These are phyloP conservation scores for Acleris literana DNA, from an alignment of 2,888 invertebrate genomes.

Conservation along the genomic window DNA sequence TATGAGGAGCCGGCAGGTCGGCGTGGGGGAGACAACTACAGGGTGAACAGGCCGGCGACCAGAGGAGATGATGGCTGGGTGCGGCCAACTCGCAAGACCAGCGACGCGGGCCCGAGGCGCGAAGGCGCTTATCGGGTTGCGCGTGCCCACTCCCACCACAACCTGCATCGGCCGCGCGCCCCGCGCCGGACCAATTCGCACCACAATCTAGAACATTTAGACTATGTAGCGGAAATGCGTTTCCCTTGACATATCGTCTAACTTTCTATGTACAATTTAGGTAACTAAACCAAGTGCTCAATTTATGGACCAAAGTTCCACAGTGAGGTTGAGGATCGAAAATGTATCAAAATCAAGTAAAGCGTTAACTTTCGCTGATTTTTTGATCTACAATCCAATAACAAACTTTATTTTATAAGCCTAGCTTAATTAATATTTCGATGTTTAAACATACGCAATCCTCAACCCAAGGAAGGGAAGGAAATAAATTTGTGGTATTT, in stretches of 20 bases:
- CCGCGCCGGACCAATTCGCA: constrained; percentile 85
- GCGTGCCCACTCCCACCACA: constrained; percentile 86
- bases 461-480: no score
- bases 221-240: constrained; percentile 85
- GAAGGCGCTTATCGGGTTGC: constrained; percentile 76
- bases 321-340: constrained; percentile 24
- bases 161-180: constrained; percentile 80
- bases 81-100: constrained; percentile 63
- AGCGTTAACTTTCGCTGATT: constrained; percentile 7
- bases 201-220: constrained; percentile 85
- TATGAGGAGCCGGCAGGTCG: constrained; percentile 63
- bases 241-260: constrained; percentile 81
- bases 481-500: no score
- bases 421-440: constrained; percentile 4
- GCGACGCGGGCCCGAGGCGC: constrained; percentile 72
- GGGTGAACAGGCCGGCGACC: constrained; percentile 59
- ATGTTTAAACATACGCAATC: no score
- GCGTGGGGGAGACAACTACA: constrained; percentile 67
- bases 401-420: constrained; percentile 24
- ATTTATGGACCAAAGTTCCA: constrained; percentile 77
- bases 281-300: constrained; percentile 69
- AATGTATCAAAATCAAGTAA: constrained; percentile 22
- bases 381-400: constrained; percentile 17
- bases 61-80: constrained; percentile 69
- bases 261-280: constrained; percentile 55